Evolutionary conservation across 2,888 invertebrate genomes (phyloP).

Genomic region (Synergus japonicus): DNA sequence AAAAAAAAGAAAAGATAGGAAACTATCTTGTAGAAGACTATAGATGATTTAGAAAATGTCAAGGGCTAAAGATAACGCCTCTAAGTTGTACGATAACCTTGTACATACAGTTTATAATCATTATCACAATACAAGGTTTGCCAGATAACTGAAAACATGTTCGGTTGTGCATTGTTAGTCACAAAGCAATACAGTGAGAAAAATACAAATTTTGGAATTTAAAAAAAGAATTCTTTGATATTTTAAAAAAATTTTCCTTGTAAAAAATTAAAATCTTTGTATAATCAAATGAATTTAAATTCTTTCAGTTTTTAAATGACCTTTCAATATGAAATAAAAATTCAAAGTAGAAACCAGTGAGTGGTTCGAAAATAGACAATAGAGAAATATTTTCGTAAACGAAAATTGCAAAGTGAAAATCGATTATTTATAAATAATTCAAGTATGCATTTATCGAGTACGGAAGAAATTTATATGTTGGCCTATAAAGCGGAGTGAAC

Average conservation of each 20-base stretch:
- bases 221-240: neutral
- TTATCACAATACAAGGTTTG: constrained; percentile 34
- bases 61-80: constrained; percentile 28
- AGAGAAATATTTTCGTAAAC: neutral
- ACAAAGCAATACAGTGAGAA: neutral
- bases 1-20: neutral
- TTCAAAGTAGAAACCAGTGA: neutral
- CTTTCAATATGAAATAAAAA: neutral
- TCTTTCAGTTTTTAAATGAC: neutral
- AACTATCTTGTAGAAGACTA: constrained; percentile 3
- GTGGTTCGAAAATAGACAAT: constrained; percentile 1
- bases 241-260: neutral
- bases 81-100: constrained; percentile 36
- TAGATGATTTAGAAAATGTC: constrained; percentile 23
- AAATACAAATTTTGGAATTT: neutral
- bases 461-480: constrained; percentile 36
- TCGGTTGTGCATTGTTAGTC: neutral
- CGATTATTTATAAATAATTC: constrained; percentile 32
- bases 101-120: constrained; percentile 26
- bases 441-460: constrained; percentile 35
- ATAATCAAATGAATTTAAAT: neutral
- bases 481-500: constrained; percentile 37
- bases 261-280: neutral
- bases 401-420: constrained; percentile 8
- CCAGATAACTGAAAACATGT: constrained; percentile 20